These are phyloP conservation scores for Trissolcus japonicus DNA, from an alignment of 2,888 invertebrate genomes.

Conservation along the genomic window DNA sequence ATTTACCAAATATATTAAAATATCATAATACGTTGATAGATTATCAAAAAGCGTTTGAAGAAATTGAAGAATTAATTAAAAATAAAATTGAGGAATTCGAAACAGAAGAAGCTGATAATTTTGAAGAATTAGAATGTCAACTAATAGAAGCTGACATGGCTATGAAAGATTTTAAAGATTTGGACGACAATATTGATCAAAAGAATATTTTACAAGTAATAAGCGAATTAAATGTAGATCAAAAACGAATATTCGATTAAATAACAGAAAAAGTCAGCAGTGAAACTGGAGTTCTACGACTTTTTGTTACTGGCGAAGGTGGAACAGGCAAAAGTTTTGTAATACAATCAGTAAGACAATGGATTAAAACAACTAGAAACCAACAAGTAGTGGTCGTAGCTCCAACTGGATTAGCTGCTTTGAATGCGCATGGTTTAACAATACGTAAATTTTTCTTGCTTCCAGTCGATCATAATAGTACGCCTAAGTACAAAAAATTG, in stretches of 20 bases:
- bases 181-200: neutral
- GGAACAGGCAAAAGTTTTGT: conserved; percentile 67
- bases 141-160: neutral
- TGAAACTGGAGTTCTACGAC: conserved; percentile 21
- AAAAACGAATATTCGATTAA: neutral
- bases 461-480: conserved; percentile 63
- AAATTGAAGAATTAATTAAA: conserved; percentile 5
- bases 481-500: conserved; percentile 62
- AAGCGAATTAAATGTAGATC: neutral
- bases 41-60: conserved; percentile 2
- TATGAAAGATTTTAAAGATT: conserved; percentile 40
- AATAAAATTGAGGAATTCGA: conserved; percentile 3
- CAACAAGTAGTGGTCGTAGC: conserved; percentile 9
- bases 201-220: neutral
- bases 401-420: conserved; percentile 61
- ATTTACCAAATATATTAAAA: conserved; percentile 1
- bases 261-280: conserved; percentile 11
- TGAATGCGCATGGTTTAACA: neutral
- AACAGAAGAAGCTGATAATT: conserved; percentile 4
- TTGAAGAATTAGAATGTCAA: neutral
- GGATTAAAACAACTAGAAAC: neutral
- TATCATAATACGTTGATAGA: conserved; percentile 9
- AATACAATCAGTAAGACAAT: conserved; percentile 61
- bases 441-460: conserved; percentile 65
- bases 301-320: conserved; percentile 62